These are phyloP conservation scores for Drosophila melanogaster DNA, from an alignment of 1,140 invertebrate genomes.

Conservation along the genomic window DNA sequence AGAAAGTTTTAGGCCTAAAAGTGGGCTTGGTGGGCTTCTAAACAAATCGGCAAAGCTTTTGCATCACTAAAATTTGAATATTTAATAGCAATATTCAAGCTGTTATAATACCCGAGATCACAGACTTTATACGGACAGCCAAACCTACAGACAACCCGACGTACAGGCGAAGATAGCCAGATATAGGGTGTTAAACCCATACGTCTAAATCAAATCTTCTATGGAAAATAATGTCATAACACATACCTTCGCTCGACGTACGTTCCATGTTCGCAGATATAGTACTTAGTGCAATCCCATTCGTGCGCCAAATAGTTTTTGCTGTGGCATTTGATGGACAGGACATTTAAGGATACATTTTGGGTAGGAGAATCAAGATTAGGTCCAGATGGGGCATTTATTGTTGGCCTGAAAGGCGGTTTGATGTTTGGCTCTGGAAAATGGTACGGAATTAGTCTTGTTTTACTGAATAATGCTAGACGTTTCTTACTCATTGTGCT, in stretches of 20 bases:
- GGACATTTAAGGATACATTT: constrained; percentile 26
- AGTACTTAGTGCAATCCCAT: constrained; percentile 91
- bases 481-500: constrained; percentile 68
- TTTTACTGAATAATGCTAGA: neutral
- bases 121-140: too few species aligned
- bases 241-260: constrained; percentile 86
- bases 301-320: constrained; percentile 88
- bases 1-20: too few species aligned
- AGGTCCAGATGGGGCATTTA: constrained; percentile 22
- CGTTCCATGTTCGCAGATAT: constrained; percentile 90
- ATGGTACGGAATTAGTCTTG: neutral
- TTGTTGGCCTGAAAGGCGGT: constrained; percentile 43
- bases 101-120: too few species aligned
- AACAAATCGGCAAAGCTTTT: too few species aligned
- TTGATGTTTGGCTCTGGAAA: constrained; percentile 44
- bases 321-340: constrained; percentile 86
- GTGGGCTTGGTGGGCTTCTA: too few species aligned
- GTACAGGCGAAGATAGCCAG: too few species aligned
- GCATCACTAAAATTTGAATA: too few species aligned
- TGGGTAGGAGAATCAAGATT: neutral
- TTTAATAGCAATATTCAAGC: too few species aligned
- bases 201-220: too few species aligned
- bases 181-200: too few species aligned
- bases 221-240: too few species aligned
- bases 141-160: too few species aligned